Conservation (phyloP, 2,888 invertebrate species). For the Ophion ventricosus region DNA sequence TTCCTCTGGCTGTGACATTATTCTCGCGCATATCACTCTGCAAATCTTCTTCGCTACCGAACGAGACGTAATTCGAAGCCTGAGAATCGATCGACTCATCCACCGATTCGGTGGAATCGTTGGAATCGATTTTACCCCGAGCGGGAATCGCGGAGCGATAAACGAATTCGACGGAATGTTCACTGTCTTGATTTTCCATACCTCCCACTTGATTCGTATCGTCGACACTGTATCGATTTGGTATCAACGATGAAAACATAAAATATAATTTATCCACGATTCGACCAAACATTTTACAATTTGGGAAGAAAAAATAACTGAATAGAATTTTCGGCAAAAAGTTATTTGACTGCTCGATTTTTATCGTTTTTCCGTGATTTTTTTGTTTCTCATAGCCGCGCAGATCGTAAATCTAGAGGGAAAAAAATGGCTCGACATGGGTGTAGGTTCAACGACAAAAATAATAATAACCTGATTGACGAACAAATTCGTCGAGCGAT, state of each 20-base stretch:
- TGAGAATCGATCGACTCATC: conserved; percentile 62
- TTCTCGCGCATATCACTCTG: conserved; percentile 10
- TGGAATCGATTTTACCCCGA: conserved; percentile 37
- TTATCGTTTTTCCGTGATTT: conserved; percentile 22
- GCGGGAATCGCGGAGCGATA: conserved; percentile 53
- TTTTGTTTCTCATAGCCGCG: conserved; percentile 48
- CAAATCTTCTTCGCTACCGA: conserved; percentile 55
- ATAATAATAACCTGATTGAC: conserved; percentile 65
- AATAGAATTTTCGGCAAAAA: conserved; percentile 15
- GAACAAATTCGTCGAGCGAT: conserved; percentile 65
- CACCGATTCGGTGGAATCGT: conserved; percentile 60
- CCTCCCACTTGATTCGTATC: conserved; percentile 29
- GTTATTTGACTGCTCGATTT: conserved; percentile 29
- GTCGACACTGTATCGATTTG: conserved; percentile 32
- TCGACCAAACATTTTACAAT: conserved; percentile 58
- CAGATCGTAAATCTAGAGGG: conserved; percentile 13
- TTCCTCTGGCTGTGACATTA: conserved; percentile 7
- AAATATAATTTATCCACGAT: conserved; percentile 63
- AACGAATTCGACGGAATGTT: conserved; percentile 61
- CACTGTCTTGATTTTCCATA: conserved; percentile 45
- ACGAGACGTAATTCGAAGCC: conserved; percentile 59
- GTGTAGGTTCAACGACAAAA: conserved; percentile 40
- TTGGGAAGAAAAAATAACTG: conserved; percentile 2
- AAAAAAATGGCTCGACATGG: conserved; percentile 38
- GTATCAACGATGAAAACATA: conserved; percentile 63